phyloP scores from a whole-genome alignment of 2,888 invertebrate genomes.

The Megaustenia siamemsis region DNA sequence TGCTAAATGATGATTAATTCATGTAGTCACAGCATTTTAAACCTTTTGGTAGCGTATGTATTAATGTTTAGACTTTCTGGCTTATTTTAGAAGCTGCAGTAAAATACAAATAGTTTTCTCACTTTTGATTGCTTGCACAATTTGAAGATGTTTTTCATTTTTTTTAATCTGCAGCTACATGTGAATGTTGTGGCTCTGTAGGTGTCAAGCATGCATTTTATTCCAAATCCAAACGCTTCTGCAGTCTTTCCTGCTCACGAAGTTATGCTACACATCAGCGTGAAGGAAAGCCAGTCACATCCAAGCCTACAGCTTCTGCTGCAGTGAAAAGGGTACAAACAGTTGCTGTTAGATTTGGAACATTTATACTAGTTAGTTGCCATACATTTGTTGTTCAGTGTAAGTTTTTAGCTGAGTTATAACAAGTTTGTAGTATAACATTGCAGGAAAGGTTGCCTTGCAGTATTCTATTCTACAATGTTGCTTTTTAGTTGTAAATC shows the following conservation, averaged over 20 bases:
- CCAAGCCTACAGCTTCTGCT: slow-evolving; percentile 25
- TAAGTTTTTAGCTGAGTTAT: background rate
- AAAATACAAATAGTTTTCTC: background rate
- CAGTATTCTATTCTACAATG: too few relatives aligned
- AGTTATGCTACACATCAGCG: slow-evolving; percentile 70
- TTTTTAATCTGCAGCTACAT: slow-evolving; percentile 84
- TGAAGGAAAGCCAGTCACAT: slow-evolving; percentile 63
- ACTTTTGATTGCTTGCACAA: too few relatives aligned
- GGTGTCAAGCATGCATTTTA: slow-evolving; percentile 93
- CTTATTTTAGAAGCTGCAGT: too few relatives aligned
- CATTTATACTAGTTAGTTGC: too few relatives aligned
- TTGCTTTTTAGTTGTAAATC: too few relatives aligned
- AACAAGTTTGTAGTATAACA: background rate
- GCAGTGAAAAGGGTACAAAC: slow-evolving; percentile 52
- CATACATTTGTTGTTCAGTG: too few relatives aligned
- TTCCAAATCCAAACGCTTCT: slow-evolving; percentile 89
- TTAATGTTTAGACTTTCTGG: too few relatives aligned
- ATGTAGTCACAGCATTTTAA: too few relatives aligned
- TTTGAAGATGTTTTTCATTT: background rate
- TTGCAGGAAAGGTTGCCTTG: too few relatives aligned
- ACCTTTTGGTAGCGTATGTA: too few relatives aligned
- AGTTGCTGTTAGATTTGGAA: too few relatives aligned
- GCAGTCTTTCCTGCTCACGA: slow-evolving; percentile 89
- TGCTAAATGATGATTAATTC: too few relatives aligned
- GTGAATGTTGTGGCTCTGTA: slow-evolving; percentile 91